Conservation (phyloP, 92 coral and sea anemone species). For the Palythoa grandiflora region DNA sequence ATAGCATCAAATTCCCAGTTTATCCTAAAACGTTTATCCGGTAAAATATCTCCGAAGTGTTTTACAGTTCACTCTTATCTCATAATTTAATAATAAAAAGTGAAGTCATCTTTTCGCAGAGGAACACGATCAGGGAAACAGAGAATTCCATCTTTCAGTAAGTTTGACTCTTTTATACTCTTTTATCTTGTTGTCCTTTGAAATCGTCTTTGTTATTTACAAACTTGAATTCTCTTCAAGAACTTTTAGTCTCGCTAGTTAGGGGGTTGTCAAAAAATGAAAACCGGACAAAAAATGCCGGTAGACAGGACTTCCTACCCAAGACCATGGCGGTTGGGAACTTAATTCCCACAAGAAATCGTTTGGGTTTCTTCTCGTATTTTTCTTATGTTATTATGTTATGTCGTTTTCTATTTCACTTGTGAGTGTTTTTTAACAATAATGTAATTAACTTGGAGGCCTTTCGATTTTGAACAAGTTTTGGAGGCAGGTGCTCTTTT, state of each 20-base stretch:
- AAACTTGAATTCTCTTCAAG: neutral
- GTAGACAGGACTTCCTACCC: neutral
- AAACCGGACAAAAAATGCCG: neutral
- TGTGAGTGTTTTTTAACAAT: neutral
- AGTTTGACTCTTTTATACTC: neutral
- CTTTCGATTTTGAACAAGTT: neutral
- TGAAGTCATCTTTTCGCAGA: constrained; percentile 34
- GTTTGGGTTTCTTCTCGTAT: neutral
- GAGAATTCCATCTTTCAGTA: neutral
- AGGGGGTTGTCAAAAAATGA: neutral
- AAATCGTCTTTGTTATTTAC: neutral
- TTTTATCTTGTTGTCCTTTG: neutral
- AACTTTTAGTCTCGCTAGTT: neutral
- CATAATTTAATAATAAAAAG: constrained; percentile 37
- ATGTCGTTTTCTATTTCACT: neutral
- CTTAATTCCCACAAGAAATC: neutral
- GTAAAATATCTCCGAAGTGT: neutral
- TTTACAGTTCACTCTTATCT: constrained; percentile 4
- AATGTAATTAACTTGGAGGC: neutral
- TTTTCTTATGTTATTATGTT: neutral
- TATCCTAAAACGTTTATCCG: neutral
- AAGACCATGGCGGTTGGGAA: neutral
- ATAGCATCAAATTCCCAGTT: neutral
- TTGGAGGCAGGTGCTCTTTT: constrained; percentile 29
- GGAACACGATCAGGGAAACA: neutral